Evolutionary conservation across 1,140 invertebrate species (phyloP), one percentile per base, ranked within the genome.

Genomic region (Brachionus rotundiformis): DNA sequence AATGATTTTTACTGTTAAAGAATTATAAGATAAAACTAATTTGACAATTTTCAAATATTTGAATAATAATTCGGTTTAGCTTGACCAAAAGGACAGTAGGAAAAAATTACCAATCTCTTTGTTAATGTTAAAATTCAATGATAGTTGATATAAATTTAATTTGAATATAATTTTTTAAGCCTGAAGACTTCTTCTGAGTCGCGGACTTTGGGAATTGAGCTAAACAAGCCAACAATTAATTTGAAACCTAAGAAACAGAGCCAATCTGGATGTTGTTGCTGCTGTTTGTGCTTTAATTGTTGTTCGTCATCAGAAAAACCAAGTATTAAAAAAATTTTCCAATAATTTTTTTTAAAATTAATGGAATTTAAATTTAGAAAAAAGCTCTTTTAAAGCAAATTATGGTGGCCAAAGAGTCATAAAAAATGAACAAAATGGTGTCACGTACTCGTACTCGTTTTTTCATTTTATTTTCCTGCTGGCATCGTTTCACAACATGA

Each of bases 401-500:
- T 59, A 68, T 13, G 63, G 39, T 5, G 63, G 54, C 13, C 39
- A 68, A 54, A 65, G 47, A 44, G 79, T 81, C 47, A 95, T 92
- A 91, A 96, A 99, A 86, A 98, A 98, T 87, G 98, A 99, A 88
- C 92, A 93, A 75, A 94, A 98, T 3, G 90, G 89, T 77, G 94
- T 98, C n/a, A 93, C 94, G 7, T 99, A 99, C 87, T 95, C 92
- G 73, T 99, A 98, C 94, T 94, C 92, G 82, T 95, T 98, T 89
- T 99, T 99, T 91, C 98, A 99, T 88, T 90, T 97, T 75, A 96
- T 98, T 90, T 95, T 99, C 88, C 93, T 92, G n/a, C 91, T 98
- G 82, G 96, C 95, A 31, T 96, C 96, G 0, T 91, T 99, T 0
- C 99, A 99, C 87, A 92, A 99, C 41, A 99, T 99, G 98, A 99